phyloP scores from a whole-genome alignment of 2,888 invertebrate species.

The Minunthozetes semirufus region DNA sequence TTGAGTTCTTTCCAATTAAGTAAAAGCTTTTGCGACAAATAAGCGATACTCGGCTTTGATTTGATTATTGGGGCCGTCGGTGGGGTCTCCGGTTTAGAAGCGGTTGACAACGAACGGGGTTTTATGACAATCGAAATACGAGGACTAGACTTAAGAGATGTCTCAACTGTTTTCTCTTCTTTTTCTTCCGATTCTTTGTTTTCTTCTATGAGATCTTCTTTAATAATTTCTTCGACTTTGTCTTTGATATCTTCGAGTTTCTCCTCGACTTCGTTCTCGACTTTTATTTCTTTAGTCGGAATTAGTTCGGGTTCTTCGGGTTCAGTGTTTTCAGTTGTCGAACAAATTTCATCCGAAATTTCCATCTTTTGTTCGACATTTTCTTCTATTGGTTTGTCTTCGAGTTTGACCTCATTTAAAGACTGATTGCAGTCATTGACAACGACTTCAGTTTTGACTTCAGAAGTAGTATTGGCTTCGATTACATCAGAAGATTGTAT shows the following conservation, averaged over 20 bases:
- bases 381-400: neutral
- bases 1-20: conserved; percentile 63
- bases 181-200: neutral
- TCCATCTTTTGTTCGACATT: neutral
- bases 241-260: neutral
- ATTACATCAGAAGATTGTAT: neutral
- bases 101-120: neutral
- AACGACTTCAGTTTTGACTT: neutral
- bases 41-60: conserved; percentile 41
- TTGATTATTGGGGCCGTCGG: conserved; percentile 2
- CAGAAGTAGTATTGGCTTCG: neutral
- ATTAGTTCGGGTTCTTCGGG: neutral
- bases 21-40: conserved; percentile 55
- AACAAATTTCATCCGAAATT: neutral
- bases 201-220: neutral
- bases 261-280: conserved; percentile 24
- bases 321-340: neutral
- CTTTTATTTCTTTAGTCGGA: conserved; percentile 12
- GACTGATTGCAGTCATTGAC: neutral
- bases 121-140: conserved; percentile 17
- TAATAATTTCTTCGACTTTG: neutral
- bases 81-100: neutral
- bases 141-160: conserved; percentile 14
- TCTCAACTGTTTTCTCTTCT: neutral
- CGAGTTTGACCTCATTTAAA: too few relatives aligned